These are phyloP conservation scores for Cinclus cinclus DNA, from an alignment of 2,113 vertebrate species.

Conservation along the genomic window DNA sequence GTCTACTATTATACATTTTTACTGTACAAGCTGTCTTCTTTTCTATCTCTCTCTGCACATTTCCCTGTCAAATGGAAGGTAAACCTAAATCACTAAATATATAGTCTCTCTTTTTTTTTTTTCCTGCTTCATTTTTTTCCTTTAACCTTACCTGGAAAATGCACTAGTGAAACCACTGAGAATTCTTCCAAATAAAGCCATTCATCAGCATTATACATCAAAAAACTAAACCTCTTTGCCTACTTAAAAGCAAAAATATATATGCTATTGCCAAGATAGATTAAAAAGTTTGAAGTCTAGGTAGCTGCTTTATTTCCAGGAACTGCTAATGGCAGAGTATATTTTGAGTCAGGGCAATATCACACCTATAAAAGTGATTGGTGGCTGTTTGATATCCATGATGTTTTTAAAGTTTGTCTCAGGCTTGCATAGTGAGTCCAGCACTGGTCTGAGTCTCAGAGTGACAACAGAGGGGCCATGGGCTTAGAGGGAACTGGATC, in stretches of 20 bases:
- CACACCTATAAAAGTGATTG: not conserved
- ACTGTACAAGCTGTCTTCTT: not conserved
- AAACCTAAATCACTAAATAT: not conserved
- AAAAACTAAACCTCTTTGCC: not conserved
- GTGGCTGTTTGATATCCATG: not conserved
- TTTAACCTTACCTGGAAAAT: slow-evolving; percentile 6
- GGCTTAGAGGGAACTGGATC: not conserved
- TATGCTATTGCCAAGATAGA: not conserved
- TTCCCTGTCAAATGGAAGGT: not conserved
- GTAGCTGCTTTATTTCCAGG: slow-evolving; percentile 16
- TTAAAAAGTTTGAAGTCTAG: not conserved
- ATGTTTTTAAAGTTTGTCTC: not conserved
- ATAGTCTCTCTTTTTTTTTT: not conserved
- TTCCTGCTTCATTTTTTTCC: not conserved
- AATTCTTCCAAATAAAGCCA: not conserved
- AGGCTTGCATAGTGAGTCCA: not conserved
- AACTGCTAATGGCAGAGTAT: not conserved
- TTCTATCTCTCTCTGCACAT: not conserved
- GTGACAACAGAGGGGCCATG: fast-evolving
- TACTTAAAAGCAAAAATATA: not conserved
- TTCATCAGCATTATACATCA: not conserved
- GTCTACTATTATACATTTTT: not conserved
- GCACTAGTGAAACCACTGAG: not conserved
- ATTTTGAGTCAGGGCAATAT: slow-evolving; percentile 15
- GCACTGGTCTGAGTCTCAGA: fast-evolving